phyloP scores from a whole-genome alignment of 1,140 invertebrate genomes.

The Cydia strobilella region DNA sequence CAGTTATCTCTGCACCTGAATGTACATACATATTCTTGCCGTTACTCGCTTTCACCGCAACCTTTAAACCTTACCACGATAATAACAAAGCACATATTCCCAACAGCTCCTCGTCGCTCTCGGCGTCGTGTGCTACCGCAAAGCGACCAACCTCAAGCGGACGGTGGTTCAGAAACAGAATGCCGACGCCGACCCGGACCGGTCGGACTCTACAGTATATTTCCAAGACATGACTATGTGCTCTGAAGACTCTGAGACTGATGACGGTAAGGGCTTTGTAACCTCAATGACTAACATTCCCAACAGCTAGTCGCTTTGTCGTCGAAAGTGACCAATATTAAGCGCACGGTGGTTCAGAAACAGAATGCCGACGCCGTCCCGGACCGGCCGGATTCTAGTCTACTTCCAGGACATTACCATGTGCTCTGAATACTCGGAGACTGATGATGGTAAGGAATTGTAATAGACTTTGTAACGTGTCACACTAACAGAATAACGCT shows the following conservation, averaged over 20 bases:
- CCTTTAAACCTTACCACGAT: background rate
- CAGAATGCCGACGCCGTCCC: conserved; percentile 91
- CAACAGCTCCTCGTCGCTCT: conserved; percentile 92
- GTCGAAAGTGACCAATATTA: conserved; percentile 93
- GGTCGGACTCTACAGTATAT: conserved; percentile 94
- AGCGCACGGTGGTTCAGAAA: conserved; percentile 87
- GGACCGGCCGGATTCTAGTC: conserved; percentile 91
- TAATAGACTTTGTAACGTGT: too few relatives aligned
- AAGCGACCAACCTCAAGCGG: conserved; percentile 91
- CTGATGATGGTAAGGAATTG: conserved; percentile 86
- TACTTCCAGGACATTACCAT: conserved; percentile 96
- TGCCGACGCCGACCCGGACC: conserved; percentile 89
- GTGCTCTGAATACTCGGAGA: conserved; percentile 93
- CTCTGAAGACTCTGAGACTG: conserved; percentile 92
- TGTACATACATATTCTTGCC: too few relatives aligned
- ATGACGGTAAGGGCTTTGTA: conserved; percentile 83
- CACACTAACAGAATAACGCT: too few relatives aligned
- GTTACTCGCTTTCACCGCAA: too few relatives aligned
- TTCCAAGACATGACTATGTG: conserved; percentile 95
- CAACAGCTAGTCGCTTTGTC: conserved; percentile 92
- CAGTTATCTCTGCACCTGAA: too few relatives aligned
- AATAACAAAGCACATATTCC: conserved; percentile 5
- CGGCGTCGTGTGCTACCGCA: too few relatives aligned
- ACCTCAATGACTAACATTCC: too few relatives aligned
- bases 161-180: conserved; percentile 88